phyloP scores from a whole-genome alignment of 1,140 invertebrate genomes.

The Nylanderia fulva region DNA sequence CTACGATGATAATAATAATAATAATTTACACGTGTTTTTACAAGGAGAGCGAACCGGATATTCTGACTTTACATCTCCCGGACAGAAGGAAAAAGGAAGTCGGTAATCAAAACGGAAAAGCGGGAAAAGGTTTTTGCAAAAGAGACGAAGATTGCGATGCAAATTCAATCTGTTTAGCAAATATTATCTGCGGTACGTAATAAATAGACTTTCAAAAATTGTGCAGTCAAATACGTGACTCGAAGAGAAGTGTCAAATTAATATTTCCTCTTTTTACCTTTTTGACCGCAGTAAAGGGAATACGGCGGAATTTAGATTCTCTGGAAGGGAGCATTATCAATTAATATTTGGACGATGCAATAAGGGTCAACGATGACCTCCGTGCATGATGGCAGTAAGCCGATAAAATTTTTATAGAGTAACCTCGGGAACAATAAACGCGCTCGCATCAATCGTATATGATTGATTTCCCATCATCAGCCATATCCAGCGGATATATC shows the following conservation, averaged over 20 bases:
- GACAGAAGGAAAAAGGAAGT: conserved; percentile 60
- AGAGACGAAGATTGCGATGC: conserved; percentile 60
- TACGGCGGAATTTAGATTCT: not conserved
- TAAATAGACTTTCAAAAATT: not conserved
- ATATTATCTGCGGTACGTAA: conserved; percentile 67
- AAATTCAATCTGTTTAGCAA: conserved; percentile 46
- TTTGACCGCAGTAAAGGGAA: conserved; percentile 41
- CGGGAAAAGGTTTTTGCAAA: conserved; percentile 42
- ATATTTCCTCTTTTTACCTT: not conserved
- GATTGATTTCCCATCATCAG: conserved; percentile 55
- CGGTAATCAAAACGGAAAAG: not conserved
- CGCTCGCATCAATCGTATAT: conserved; percentile 37
- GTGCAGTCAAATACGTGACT: not conserved
- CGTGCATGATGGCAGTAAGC: conserved; percentile 3
- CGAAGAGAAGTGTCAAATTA: not conserved
- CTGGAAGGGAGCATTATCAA: not conserved
- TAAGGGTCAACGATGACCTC: not conserved
- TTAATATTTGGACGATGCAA: conserved; percentile 2
- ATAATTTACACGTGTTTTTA: not conserved
- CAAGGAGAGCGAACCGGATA: conserved; percentile 62
- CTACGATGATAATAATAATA: not conserved
- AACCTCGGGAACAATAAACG: conserved; percentile 47
- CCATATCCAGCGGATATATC: conserved; percentile 55
- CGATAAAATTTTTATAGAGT: conserved; percentile 26
- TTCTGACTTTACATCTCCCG: conserved; percentile 68